phyloP scores from a whole-genome alignment of 2,888 invertebrate species.

The Aricia artaxerxes region DNA sequence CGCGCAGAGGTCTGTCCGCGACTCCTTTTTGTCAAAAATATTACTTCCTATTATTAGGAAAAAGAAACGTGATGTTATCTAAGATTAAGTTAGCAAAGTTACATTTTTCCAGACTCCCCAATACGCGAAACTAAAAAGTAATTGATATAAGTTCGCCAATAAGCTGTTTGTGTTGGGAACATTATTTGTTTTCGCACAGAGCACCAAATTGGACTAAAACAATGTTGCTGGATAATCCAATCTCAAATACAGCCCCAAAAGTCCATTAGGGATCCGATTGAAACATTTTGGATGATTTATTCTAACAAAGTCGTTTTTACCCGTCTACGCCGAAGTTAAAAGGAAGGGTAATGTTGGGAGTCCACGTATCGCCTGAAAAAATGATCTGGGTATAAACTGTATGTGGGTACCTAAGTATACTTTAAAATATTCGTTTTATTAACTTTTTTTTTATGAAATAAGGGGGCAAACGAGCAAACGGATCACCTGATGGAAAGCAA shows the following conservation, averaged over 20 bases:
- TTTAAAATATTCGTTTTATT: no score
- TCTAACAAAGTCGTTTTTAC: not conserved
- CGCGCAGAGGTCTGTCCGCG: no score
- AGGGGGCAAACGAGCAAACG: no score
- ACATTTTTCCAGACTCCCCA: constrained; percentile 16
- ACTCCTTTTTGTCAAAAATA: no score
- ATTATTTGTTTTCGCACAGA: constrained; percentile 27
- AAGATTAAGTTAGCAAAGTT: constrained; percentile 6
- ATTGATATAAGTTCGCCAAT: constrained; percentile 25
- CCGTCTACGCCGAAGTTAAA: not conserved
- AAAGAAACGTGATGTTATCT: not conserved
- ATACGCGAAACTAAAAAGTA: constrained; percentile 26
- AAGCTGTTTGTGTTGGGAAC: not conserved
- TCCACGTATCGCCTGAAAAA: not conserved
- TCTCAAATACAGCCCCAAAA: constrained; percentile 25
- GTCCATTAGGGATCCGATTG: constrained; percentile 20
- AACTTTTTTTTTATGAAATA: no score
- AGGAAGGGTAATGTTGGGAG: not conserved
- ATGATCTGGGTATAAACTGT: no score
- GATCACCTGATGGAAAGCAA: no score
- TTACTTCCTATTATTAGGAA: not conserved
- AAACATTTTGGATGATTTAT: constrained; percentile 23
- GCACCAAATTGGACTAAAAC: constrained; percentile 27
- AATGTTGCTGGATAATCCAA: constrained; percentile 29
- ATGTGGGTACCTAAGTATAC: no score